Evolutionary conservation across 2,113 vertebrate genomes (phyloP), one percentile per base, ranked within the genome.

Genomic region (Podarcis cretensis): DNA sequence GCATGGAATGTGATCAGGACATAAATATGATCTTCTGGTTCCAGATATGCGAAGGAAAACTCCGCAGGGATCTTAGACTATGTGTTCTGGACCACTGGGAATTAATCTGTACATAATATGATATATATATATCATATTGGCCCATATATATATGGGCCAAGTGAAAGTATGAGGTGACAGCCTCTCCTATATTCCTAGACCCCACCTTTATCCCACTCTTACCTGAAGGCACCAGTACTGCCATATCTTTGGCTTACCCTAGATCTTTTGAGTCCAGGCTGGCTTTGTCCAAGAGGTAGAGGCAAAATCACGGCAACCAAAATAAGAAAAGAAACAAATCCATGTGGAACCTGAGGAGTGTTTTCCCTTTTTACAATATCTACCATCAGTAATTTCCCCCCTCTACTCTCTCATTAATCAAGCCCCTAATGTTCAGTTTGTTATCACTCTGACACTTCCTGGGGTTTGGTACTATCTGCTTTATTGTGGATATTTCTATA

Each of bases 401-500:
- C 71, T 95, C 77, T 86, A 69, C 37, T 83, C 5, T 68, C 20
- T 90, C 90, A 66, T 91, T 93, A 92, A 91, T 18, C 30, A 81
- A 87, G 37, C 84, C 87, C 84, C 83, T 94, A 84, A 89, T 0
- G 0, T 91, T 89, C 14, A 84, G 69, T 93, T 91, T 84, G 73
- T 92, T 93, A 91, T 88, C 85, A 87, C 85, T 89, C 37, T 57
- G 86, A 81, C 81, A 65, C 85, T 83, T 91, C 63, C 81, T 90
- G 85, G 79, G 86, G 91, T 91, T 91, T 27, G n/a, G 80, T 75
- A 21, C 40, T 78, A 92, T 87, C 82, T 68, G 90, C 69, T 90
- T 95, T 93, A 77, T 89, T 14, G 75, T 75, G 93, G 89, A 89
- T 92, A 92, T 92, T 95, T 95, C 88, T 92, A 87, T 91, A 89